These are phyloP conservation scores for Prunella himalayana DNA, from an alignment of 2,113 vertebrate species.

Conservation along the genomic window DNA sequence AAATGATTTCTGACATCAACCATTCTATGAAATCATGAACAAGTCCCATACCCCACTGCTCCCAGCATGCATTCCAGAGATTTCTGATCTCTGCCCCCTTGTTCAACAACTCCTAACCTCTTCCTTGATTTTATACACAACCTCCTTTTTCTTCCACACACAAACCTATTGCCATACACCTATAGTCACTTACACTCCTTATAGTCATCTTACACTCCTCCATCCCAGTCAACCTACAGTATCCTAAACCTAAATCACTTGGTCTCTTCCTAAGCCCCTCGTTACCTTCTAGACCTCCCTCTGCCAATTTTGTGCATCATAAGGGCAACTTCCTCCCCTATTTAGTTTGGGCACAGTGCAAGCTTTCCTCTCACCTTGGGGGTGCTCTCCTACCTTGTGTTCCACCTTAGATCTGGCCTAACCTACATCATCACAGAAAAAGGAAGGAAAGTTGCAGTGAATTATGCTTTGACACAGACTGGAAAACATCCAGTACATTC, in stretches of 20 bases:
- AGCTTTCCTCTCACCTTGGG: background rate
- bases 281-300: background rate
- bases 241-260: background rate
- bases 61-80: background rate
- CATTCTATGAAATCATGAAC: background rate
- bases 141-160: background rate
- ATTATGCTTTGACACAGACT: background rate
- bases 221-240: background rate
- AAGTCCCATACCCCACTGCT: background rate
- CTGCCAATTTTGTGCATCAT: background rate
- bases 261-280: background rate
- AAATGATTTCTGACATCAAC: background rate
- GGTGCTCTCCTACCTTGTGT: background rate
- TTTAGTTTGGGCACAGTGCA: background rate
- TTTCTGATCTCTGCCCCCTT: background rate
- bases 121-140: background rate
- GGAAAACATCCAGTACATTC: background rate
- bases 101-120: background rate
- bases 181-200: too few relatives aligned
- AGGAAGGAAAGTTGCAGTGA: background rate
- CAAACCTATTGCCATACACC: background rate
- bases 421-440: background rate
- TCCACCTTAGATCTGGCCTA: background rate
- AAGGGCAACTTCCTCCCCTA: background rate
- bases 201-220: background rate